Evolutionary conservation across 2,888 invertebrate species (phyloP), one percentile per base, ranked within the genome.

Genomic region (Drosophila colorata): DNA sequence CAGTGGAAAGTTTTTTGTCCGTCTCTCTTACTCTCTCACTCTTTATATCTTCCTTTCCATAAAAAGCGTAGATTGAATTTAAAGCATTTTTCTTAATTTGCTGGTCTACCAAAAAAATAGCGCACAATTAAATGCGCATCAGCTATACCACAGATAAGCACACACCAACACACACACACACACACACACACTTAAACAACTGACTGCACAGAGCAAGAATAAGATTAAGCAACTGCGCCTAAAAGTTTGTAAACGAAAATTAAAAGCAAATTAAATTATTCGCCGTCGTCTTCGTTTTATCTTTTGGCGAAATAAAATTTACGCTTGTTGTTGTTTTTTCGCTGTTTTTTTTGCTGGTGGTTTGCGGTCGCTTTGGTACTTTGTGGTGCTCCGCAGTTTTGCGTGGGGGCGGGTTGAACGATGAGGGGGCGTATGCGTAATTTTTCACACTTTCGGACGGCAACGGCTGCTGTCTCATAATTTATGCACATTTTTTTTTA

Each of bases 241-340:
- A 49, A 60, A 78, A 75, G 59, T 78, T 75, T 64, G 35, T 48
- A 59, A 65, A 68, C 64, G 74, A 79, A 79, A 77, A 78, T 80
- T 78, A 80, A 69, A 77, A 80, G 75, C 58, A 79, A 79, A 79
- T 79, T 69, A 78, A 79, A 80, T 79, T 80, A 78, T 71, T 48
- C 51, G 73, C 60, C 31, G 44, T 38, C 40, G 38, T 9, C 57
- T 57, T 44, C 35, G 56, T 53, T 64, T 46, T 43, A 49, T 59
- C 48, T 33, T 25, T 18, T 48, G 55, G 41, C 56, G 56, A 56
- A 52, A 63, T 60, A 73, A 51, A 78, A 64, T 78, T 23, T 38
- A 65, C 23, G 38, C 25, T 53, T 23, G 31, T 43, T 49, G 40
- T 35, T 33, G 38, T 41, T 48, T 13, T 57, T 35, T 11, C 2